Conservation (phyloP, 2,888 invertebrate genomes). For the Drosophila putrida region DNA sequence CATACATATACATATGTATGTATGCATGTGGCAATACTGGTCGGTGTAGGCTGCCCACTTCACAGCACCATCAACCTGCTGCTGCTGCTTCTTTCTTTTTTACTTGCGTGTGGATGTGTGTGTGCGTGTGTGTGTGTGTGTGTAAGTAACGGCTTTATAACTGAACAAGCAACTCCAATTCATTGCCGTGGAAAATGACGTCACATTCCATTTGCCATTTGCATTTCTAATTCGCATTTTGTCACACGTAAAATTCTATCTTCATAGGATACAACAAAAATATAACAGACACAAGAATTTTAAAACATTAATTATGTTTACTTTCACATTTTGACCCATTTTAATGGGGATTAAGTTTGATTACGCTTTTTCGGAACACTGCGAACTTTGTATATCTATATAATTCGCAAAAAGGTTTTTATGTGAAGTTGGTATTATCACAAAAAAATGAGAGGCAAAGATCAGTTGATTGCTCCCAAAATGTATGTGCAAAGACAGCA, state of each 20-base stretch:
- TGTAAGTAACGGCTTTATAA: conserved; percentile 49
- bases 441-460: neutral
- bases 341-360: neutral
- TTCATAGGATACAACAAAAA: neutral
- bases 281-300: neutral
- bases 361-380: neutral
- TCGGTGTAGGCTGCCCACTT: conserved; percentile 12
- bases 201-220: conserved; percentile 31
- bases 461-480: conserved; percentile 14
- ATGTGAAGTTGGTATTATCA: conserved; percentile 1
- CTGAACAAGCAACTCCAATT: conserved; percentile 52
- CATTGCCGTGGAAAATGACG: conserved; percentile 45
- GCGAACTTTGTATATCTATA: neutral
- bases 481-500: neutral
- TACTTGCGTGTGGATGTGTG: conserved; percentile 4
- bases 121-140: conserved; percentile 5
- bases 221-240: conserved; percentile 33
- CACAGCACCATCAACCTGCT: conserved; percentile 50
- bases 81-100: conserved; percentile 43
- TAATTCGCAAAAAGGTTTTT: neutral
- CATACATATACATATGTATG: conserved; percentile 29
- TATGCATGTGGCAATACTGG: conserved; percentile 55
- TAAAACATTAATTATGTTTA: conserved; percentile 16
- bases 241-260: conserved; percentile 23
- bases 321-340: conserved; percentile 35